phyloP scores from a whole-genome alignment of 2,797 vertebrate genomes.

The Stomatorhinus walkeri region DNA sequence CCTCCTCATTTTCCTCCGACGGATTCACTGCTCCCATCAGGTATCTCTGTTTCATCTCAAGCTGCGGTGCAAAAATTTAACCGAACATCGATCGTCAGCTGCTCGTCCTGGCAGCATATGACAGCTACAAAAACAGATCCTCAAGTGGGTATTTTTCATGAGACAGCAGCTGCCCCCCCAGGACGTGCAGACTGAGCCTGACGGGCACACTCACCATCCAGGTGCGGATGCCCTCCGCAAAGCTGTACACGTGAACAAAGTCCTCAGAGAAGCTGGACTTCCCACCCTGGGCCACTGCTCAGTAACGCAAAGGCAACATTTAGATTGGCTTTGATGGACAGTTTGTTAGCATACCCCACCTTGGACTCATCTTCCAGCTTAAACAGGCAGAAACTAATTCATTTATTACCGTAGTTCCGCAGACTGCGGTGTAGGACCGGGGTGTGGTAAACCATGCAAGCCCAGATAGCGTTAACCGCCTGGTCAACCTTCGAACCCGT shows the following conservation, averaged over 20 bases:
- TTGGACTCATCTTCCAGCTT: too few species aligned
- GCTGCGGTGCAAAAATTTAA: constrained; percentile 48
- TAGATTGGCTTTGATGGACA: not conserved
- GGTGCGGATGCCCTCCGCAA: constrained; percentile 88
- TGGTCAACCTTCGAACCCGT: constrained; percentile 82
- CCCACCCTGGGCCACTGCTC: constrained; percentile 74
- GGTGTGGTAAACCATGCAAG: constrained; percentile 90
- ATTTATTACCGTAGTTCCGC: constrained; percentile 75
- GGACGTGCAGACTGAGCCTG: not conserved
- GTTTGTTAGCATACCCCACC: not conserved
- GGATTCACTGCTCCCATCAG: constrained; percentile 70
- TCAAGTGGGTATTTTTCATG: not conserved
- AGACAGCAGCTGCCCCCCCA: not conserved
- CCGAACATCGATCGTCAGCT: not conserved
- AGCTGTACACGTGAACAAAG: constrained; percentile 77
- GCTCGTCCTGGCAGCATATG: not conserved
- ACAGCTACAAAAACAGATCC: not conserved
- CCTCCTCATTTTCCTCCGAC: constrained; percentile 61
- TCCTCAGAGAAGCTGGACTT: constrained; percentile 74
- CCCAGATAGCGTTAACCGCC: constrained; percentile 95
- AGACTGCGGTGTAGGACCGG: constrained; percentile 80
- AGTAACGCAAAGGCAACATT: constrained; percentile 34
- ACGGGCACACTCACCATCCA: constrained; percentile 84
- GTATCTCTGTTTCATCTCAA: constrained; percentile 96
- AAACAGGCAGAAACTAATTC: not conserved